These are phyloP conservation scores for Adelges cooleyi DNA, from an alignment of 1,140 invertebrate species.

Conservation along the genomic window DNA sequence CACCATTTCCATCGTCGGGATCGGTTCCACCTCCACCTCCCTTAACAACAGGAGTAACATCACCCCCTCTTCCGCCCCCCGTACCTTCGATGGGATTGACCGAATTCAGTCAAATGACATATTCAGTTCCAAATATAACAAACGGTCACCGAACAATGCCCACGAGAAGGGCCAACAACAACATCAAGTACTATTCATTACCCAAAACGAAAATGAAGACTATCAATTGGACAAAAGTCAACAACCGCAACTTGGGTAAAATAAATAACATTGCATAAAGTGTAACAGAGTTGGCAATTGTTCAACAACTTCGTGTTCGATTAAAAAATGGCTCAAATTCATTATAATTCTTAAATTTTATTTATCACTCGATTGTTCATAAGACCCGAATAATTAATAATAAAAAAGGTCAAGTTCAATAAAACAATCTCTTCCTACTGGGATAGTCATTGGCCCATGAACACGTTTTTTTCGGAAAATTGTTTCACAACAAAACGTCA, in stretches of 20 bases:
- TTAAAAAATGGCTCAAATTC: not conserved
- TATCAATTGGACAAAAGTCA: constrained; percentile 41
- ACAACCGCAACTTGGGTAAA: constrained; percentile 34
- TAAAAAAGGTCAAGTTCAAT: too few relatives aligned
- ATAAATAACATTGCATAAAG: not conserved
- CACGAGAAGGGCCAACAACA: constrained; percentile 16
- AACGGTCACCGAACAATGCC: constrained; percentile 30
- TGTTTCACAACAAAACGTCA: too few relatives aligned
- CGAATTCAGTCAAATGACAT: constrained; percentile 9
- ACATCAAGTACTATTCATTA: constrained; percentile 34
- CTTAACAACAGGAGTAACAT: not conserved
- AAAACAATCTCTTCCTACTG: too few relatives aligned
- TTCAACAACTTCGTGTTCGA: not conserved
- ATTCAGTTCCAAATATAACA: constrained; percentile 29
- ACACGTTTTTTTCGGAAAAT: too few relatives aligned
- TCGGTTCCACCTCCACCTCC: not conserved
- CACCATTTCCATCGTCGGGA: not conserved
- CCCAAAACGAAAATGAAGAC: constrained; percentile 39
- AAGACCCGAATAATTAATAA: too few relatives aligned
- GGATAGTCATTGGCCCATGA: too few relatives aligned
- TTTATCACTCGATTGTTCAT: too few relatives aligned
- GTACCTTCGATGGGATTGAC: not conserved
- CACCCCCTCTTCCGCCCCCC: constrained; percentile 32
- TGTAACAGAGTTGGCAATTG: not conserved
- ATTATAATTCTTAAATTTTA: too few relatives aligned